phyloP scores from a whole-genome alignment of 2,888 invertebrate genomes.

The Pseudococcus jackbeardsleyi region DNA sequence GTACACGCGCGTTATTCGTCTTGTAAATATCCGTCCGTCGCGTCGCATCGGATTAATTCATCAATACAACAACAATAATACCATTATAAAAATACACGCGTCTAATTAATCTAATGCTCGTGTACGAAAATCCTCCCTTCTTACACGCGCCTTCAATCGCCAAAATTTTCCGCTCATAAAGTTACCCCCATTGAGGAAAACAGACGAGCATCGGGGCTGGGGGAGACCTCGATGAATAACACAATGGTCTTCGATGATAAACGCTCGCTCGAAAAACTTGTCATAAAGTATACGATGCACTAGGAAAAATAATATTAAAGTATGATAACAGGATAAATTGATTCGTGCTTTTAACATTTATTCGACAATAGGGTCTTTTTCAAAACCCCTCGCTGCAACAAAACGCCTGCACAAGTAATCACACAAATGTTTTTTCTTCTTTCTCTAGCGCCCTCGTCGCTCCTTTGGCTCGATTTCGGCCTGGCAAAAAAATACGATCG shows the following conservation, averaged over 20 bases:
- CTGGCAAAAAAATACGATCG: slow-evolving; percentile 42
- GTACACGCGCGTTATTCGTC: neutral
- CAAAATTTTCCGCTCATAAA: slow-evolving; percentile 23
- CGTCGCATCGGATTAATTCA: neutral
- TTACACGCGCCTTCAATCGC: neutral
- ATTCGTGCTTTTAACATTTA: slow-evolving; percentile 53
- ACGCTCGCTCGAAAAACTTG: slow-evolving; percentile 33
- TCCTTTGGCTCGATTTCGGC: neutral
- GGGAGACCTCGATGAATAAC: slow-evolving; percentile 8
- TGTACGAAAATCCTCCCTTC: neutral
- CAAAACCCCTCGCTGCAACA: slow-evolving; percentile 18
- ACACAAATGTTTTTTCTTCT: slow-evolving; percentile 48
- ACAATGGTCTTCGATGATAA: slow-evolving; percentile 34
- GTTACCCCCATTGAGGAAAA: neutral
- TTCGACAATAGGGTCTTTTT: slow-evolving; percentile 51
- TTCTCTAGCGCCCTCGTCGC: neutral
- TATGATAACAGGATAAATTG: slow-evolving; percentile 57
- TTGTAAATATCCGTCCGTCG: neutral
- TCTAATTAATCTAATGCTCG: slow-evolving; percentile 38
- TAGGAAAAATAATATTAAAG: slow-evolving; percentile 48
- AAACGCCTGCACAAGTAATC: slow-evolving; percentile 33
- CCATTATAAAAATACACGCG: neutral
- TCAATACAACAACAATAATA: neutral
- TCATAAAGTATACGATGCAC: slow-evolving; percentile 51
- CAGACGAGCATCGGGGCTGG: neutral